Evolutionary conservation across 2,113 vertebrate genomes (phyloP).

Genomic region (Machaerirhynchus nigripectus): DNA sequence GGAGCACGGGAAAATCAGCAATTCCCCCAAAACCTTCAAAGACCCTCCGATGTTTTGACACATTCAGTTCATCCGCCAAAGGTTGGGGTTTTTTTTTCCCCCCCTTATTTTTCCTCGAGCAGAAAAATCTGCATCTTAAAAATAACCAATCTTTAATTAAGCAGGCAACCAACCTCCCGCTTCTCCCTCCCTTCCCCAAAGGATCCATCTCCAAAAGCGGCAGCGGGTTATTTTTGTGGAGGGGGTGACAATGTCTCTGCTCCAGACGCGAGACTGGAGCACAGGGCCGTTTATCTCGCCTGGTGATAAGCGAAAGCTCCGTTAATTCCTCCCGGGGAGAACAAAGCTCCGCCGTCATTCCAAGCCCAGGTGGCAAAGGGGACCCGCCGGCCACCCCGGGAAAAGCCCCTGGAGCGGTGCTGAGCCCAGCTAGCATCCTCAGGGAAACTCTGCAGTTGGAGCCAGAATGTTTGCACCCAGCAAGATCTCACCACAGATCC

Average conservation of each 20-base stretch:
- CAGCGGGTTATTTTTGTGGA: background rate
- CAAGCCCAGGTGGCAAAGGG: background rate
- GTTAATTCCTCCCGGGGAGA: constrained; percentile 23
- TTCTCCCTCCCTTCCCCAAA: background rate
- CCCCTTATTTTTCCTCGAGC: background rate
- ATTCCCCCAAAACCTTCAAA: background rate
- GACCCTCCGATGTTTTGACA: constrained; percentile 17
- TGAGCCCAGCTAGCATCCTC: background rate
- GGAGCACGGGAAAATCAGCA: background rate
- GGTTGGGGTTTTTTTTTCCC: fast-evolving
- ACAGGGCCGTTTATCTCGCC: background rate
- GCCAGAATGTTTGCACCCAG: background rate
- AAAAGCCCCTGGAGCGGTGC: background rate
- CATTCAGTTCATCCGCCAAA: background rate
- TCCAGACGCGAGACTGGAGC: background rate
- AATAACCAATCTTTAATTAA: background rate
- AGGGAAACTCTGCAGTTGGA: background rate
- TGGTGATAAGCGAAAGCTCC: background rate
- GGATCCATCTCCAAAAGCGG: background rate
- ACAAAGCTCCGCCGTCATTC: constrained; percentile 35
- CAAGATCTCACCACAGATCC: background rate
- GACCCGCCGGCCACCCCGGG: background rate
- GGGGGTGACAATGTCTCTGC: background rate
- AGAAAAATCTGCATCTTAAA: background rate
- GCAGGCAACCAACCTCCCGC: background rate